Percentiles rank a stretch among this genome's conserved stretches.
These are phyloP conservation scores for Deilephila elpenor DNA, from an alignment of 2,888 invertebrate genomes.

Conservation along the genomic window DNA sequence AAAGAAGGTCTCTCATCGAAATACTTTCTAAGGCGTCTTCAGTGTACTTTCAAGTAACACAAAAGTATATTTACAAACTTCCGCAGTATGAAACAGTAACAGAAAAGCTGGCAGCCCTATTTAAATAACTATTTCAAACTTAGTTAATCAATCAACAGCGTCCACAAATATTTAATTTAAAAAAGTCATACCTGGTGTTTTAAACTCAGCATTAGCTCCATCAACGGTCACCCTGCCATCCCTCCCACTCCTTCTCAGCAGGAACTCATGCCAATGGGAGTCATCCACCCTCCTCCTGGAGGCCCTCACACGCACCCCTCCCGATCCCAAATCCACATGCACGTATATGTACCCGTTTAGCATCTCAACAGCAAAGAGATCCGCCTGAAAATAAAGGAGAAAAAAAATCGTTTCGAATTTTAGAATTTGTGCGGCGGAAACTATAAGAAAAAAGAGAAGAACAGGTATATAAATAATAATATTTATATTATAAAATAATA, in stretches of 20 bases:
- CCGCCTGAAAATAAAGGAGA: conserved; percentile 84
- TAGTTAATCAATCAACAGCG: too few species aligned
- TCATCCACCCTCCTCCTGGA: conserved; percentile 94
- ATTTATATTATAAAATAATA: not conserved
- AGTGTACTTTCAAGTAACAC: too few species aligned
- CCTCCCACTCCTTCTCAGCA: conserved; percentile 91
- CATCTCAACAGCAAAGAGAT: conserved; percentile 97
- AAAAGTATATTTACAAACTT: too few species aligned
- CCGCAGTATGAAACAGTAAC: too few species aligned
- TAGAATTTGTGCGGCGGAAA: not conserved
- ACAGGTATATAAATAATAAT: too few species aligned
- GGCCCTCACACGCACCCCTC: conserved; percentile 93
- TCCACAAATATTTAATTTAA: too few species aligned
- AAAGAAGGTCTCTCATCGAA: too few species aligned
- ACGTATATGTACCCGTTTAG: conserved; percentile 97
- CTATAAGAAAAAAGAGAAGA: too few species aligned
- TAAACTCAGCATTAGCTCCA: conserved; percentile 94
- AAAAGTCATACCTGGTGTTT: conserved; percentile 88
- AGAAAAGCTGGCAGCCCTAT: too few species aligned
- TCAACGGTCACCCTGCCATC: conserved; percentile 96
- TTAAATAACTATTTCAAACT: too few species aligned
- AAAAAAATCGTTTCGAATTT: conserved; percentile 17
- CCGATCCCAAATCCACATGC: conserved; percentile 96
- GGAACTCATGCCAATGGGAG: conserved; percentile 96
- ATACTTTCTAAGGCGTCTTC: too few species aligned